Evolutionary conservation across 2,113 vertebrate genomes (phyloP), one percentile per base, ranked within the genome.

Genomic region (Mola mola): DNA sequence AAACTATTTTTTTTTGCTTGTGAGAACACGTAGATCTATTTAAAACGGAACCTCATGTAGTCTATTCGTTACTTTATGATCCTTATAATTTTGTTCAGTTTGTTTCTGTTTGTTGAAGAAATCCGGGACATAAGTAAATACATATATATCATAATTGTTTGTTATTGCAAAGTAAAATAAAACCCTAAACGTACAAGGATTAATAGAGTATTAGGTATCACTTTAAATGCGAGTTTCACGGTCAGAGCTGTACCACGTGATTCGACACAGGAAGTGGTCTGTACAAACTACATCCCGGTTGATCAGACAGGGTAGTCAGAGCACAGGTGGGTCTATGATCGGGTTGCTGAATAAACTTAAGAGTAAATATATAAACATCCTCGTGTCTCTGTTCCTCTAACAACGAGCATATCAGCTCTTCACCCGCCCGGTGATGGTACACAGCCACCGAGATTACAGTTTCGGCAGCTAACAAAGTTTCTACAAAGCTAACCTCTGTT

Each of bases 201-300:
- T n/a, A n/a, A n/a, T n/a, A n/a, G n/a, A n/a, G n/a, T 33, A 33
- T 33, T 33, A 33, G 5, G 2, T 33, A 33, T 33, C 3, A 5
- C 10, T 33, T 33, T 33, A 33, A 33, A 10, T 17, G n/a, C 2
- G 17, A 2, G 12, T 44, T 11, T 21, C 63, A 7, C 12, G 28
- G 26, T 7, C 21, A 24, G 1, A 1, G 3, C 2, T 0, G 10
- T 2, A 33, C 56, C 80, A 87, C 26, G 66, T 88, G 77, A 83
- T 8, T 1, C 8, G n/a, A 83, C 46, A 64, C 84, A n/a, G 81
- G 86, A 88, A 87, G 61, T 79, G 0, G 3, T 20, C 12, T 37
- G 4, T 4, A 29, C 20, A 6, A 33, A 26, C 26, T 15, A n/a
- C 21, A 50, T 9, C 8, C 16, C 17, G 29, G 16, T 2, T 44